Conservation (phyloP, 2,888 invertebrate species). For the Synergus gifuensis region DNA sequence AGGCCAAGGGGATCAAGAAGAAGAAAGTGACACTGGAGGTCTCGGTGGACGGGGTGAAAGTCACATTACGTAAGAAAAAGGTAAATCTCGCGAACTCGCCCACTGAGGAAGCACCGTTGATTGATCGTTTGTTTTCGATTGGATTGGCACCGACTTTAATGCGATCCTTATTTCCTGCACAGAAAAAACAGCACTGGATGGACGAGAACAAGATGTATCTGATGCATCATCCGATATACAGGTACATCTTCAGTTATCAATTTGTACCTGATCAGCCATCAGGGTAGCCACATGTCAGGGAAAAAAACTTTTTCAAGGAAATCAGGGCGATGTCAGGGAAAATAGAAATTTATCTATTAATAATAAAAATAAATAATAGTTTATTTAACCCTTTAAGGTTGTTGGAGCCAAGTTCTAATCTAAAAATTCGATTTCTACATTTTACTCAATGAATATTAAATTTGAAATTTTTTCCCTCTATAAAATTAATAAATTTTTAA, state of each 20-base stretch:
- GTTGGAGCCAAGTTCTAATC: no score
- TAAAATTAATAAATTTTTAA: no score
- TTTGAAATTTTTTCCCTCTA: no score
- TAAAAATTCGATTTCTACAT: no score
- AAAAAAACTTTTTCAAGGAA: no score
- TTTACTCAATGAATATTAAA: no score
- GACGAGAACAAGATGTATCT: conserved; percentile 87
- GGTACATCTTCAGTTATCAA: conserved; percentile 73
- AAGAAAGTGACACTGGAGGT: conserved; percentile 97
- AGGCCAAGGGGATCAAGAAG: conserved; percentile 98
- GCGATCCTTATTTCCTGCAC: conserved; percentile 70
- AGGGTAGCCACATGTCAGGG: no score
- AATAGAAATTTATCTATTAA: no score
- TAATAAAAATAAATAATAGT: no score
- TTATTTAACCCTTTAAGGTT: no score
- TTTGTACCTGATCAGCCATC: no score
- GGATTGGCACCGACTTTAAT: conserved; percentile 64
- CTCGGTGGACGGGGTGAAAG: conserved; percentile 96
- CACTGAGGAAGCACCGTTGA: conserved; percentile 40
- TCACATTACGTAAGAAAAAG: conserved; percentile 91
- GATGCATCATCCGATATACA: conserved; percentile 95
- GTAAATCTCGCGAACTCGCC: conserved; percentile 68
- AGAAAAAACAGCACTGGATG: conserved; percentile 88
- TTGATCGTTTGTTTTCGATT: conserved; percentile 46
- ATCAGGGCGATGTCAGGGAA: no score